A percentile compares a stretch with the other conserved stretches of the same genome.
Conservation (phyloP, 2,888 invertebrate species). For the Plutella xylostella region DNA sequence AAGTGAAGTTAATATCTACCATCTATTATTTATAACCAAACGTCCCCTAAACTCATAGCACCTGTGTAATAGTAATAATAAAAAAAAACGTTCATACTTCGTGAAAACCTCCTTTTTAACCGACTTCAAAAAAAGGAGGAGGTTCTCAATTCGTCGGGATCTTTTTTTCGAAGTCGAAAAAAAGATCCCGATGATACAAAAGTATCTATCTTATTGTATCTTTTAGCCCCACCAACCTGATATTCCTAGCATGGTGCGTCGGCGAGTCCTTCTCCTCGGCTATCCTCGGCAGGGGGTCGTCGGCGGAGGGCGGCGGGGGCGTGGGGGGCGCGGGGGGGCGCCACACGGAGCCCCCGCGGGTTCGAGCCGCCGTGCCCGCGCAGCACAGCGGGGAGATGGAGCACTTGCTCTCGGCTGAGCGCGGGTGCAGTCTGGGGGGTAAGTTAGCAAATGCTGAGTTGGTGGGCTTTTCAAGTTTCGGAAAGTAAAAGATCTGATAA, state of each 20-base stretch:
- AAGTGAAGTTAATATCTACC: too few species aligned
- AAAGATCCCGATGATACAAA: too few species aligned
- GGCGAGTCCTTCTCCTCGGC: constrained; percentile 90
- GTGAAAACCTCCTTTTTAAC: too few species aligned
- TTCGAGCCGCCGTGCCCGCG: constrained; percentile 53
- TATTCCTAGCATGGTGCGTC: constrained; percentile 63
- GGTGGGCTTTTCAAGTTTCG: not conserved
- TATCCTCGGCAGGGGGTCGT: constrained; percentile 78
- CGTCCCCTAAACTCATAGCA: too few species aligned
- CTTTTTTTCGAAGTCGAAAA: too few species aligned
- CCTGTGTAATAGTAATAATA: too few species aligned
- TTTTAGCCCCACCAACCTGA: not conserved
- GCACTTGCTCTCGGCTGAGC: constrained; percentile 87
- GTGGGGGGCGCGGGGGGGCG: constrained; percentile 44
- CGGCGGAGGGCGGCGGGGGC: constrained; percentile 42
- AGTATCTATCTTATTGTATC: too few species aligned
- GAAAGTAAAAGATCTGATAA: too few species aligned
- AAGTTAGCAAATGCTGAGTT: not conserved
- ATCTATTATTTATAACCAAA: too few species aligned
- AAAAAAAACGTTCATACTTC: too few species aligned
- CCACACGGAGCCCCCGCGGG: constrained; percentile 38
- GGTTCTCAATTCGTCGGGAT: too few species aligned
- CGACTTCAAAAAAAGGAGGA: too few species aligned
- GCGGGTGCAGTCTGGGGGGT: constrained; percentile 79
- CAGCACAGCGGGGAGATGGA: constrained; percentile 86